Conservation (phyloP, 2,113 vertebrate genomes). For the Lanius collurio region DNA sequence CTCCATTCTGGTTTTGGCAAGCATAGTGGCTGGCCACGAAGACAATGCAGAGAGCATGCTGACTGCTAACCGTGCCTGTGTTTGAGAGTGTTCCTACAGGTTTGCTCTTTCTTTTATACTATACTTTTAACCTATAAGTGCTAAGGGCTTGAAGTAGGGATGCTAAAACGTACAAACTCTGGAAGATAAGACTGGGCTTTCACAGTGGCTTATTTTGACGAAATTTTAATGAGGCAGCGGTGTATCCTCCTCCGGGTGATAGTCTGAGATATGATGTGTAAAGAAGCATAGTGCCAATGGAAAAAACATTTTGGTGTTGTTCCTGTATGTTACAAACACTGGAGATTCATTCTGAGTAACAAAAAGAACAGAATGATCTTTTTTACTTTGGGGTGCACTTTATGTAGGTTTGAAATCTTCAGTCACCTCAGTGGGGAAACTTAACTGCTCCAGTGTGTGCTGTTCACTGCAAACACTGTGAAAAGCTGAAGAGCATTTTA, state of each 20-base stretch:
- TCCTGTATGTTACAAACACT: background rate
- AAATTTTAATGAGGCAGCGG: background rate
- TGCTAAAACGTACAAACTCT: background rate
- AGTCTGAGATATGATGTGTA: background rate
- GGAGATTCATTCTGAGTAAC: background rate
- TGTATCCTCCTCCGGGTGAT: background rate
- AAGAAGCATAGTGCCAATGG: accelerated
- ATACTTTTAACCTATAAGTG: background rate
- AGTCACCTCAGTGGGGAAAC: background rate
- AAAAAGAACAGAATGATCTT: background rate
- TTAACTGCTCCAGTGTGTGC: background rate
- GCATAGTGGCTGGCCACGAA: background rate
- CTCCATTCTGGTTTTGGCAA: background rate
- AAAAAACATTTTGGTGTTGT: background rate
- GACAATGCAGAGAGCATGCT: background rate
- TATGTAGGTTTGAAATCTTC: background rate
- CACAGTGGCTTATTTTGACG: background rate
- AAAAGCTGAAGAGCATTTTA: background rate
- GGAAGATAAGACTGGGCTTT: background rate
- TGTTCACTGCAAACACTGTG: background rate
- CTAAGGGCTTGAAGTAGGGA: background rate
- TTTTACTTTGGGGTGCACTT: background rate
- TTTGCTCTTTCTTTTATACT: background rate
- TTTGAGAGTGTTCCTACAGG: slow-evolving; percentile 40
- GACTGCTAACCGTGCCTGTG: background rate